These are phyloP conservation scores for Ypsolopha scabrella DNA, from an alignment of 2,888 invertebrate species.

Conservation along the genomic window DNA sequence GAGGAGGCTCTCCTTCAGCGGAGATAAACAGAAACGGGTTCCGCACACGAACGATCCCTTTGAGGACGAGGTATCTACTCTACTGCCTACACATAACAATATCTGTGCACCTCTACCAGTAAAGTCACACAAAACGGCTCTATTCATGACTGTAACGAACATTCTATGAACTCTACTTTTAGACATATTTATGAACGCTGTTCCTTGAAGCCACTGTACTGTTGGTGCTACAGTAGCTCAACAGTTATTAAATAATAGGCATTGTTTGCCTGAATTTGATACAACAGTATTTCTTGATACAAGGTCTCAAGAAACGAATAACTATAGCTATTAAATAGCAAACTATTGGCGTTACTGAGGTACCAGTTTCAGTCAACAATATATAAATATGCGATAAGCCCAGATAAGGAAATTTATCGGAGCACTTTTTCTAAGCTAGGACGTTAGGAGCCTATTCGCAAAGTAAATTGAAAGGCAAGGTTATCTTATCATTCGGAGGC, in stretches of 20 bases:
- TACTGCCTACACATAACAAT: background rate
- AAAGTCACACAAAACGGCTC: background rate
- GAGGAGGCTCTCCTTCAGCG: slow-evolving; percentile 61
- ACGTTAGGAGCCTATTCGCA: slow-evolving; percentile 19
- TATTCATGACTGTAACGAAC: no score
- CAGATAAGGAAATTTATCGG: background rate
- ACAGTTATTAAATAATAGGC: no score
- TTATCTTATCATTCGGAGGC: slow-evolving; percentile 60
- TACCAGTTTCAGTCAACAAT: background rate
- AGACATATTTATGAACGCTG: no score
- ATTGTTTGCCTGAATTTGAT: background rate
- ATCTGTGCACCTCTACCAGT: background rate
- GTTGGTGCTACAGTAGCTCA: no score
- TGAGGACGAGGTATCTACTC: slow-evolving; percentile 50
- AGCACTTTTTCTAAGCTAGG: background rate
- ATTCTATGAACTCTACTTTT: no score
- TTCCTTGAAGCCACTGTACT: no score
- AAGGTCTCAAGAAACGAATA: background rate
- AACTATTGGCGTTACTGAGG: background rate
- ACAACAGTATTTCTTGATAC: background rate
- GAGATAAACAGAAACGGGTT: slow-evolving; percentile 64
- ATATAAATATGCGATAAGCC: background rate
- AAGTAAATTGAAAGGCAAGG: slow-evolving; percentile 66
- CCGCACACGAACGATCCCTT: slow-evolving; percentile 55
- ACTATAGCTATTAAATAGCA: background rate